Conservation (phyloP, 2,113 vertebrate genomes). For the Pterocles burchelli region DNA sequence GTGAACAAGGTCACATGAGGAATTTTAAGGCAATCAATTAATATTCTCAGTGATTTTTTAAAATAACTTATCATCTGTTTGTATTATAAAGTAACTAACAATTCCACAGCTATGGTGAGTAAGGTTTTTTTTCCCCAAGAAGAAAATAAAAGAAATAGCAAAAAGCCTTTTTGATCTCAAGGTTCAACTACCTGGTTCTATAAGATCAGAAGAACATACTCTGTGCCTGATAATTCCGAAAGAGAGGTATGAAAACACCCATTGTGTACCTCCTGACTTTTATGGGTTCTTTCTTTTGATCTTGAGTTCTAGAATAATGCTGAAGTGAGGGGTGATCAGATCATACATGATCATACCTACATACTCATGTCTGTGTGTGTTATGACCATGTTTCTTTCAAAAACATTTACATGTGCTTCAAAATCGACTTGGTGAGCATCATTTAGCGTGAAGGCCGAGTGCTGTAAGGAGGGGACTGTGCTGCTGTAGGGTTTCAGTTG, state of each 20-base stretch:
- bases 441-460: rapidly evolving
- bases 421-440: rapidly evolving
- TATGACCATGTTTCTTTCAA: background rate
- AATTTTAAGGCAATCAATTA: background rate
- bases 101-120: background rate
- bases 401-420: rapidly evolving
- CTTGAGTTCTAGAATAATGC: background rate
- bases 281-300: background rate
- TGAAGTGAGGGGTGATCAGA: background rate
- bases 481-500: background rate
- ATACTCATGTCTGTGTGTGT: rapidly evolving
- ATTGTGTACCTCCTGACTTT: background rate
- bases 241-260: background rate
- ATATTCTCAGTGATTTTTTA: background rate
- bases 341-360: background rate
- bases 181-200: background rate
- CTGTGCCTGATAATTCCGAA: background rate
- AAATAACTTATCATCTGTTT: background rate
- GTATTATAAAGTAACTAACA: background rate
- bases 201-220: background rate
- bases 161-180: background rate
- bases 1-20: constrained; percentile 14
- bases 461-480: background rate
- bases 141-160: background rate
- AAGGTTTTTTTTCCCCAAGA: background rate